Conservation (phyloP, 2,888 invertebrate genomes). For the Tromatobia lineatoria region DNA sequence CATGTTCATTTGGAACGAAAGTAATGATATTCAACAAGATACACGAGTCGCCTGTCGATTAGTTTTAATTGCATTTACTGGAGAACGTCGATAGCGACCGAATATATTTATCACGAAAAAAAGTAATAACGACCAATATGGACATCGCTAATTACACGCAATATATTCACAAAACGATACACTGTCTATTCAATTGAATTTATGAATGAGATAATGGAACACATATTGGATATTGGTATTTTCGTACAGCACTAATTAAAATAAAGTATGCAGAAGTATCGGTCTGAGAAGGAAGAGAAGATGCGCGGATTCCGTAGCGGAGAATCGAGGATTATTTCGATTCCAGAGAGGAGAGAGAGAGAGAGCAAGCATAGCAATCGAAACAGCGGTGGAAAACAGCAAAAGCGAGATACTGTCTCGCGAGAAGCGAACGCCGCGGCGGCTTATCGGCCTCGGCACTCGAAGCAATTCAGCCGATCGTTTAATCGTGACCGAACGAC, state of each 20-base stretch:
- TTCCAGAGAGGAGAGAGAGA: slow-evolving; percentile 8
- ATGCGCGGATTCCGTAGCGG: background rate
- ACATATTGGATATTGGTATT: slow-evolving; percentile 2
- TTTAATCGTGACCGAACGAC: slow-evolving; percentile 69
- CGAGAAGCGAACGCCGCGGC: slow-evolving; percentile 39
- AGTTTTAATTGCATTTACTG: background rate
- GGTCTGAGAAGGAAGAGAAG: slow-evolving; percentile 25
- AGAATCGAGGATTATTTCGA: slow-evolving; percentile 54
- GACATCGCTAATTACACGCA: slow-evolving; percentile 45
- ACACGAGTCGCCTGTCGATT: slow-evolving; percentile 3
- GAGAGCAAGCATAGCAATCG: background rate
- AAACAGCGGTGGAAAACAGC: slow-evolving; percentile 13
- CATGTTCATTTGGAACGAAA: no score
- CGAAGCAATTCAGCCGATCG: slow-evolving; percentile 63
- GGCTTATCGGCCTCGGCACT: slow-evolving; percentile 51
- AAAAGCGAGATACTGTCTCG: slow-evolving; percentile 59
- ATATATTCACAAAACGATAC: slow-evolving; percentile 6
- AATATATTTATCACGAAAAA: background rate
- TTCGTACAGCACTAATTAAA: slow-evolving; percentile 54
- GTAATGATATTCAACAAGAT: background rate
- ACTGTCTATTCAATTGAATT: slow-evolving; percentile 48
- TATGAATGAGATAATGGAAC: slow-evolving; percentile 49
- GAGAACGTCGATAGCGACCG: background rate
- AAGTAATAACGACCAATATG: slow-evolving; percentile 40
- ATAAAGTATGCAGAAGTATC: slow-evolving; percentile 43